Base-by-base conservation (phyloP, 23 tunicate species). In the Trididemnum miniatum region DNA sequence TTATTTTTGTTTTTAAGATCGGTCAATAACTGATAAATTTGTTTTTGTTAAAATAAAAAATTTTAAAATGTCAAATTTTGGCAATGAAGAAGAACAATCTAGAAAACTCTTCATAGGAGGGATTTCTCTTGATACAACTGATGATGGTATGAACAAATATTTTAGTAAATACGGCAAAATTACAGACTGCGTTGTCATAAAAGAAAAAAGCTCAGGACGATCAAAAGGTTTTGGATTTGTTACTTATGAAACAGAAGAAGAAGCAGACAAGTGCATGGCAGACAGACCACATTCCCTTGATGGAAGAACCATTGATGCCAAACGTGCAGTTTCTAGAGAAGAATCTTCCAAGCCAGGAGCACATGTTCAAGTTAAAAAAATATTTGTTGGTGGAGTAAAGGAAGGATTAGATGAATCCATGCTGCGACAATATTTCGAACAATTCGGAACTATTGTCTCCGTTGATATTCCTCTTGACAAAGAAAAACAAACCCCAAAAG, bases 171-270 rank as follows among this genome's bases (percentile, higher is more conserved):
- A 74, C 65, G 96, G 96, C 34, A 51, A 80, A 1, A 59, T 90
- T 25, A 66, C 80, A 0, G 96, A 90, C 63, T 85, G 90, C 63
- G 90, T 90, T 7, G 96, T 90, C 4, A 90, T 90, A 9, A 63
- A 83, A 29, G 90, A 90, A 20, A 40, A 64, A 23, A 71, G 63
- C n/a, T 73, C 82, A 0, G 52, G 80, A 1, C 64, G 96, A 34
- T 90, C 96, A 65, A 85, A 85, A 80, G 96, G 96, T 34, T 90
- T 90, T 80, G 96, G 96, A 0, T 90, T 90, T 65, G 96, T 90
- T 7, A 90, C 96, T 4, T 90, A 66, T 75, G 86, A 90, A 81
- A 80, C 77, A 0, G 96, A 85, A 72, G 81, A 65, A 36, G 89
- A 84, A 67, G 96, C 89, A 1, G 96, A 90, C 64, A 86, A 60